Conservation (phyloP, 2,113 vertebrate genomes). For the Ophiodon elongatus region DNA sequence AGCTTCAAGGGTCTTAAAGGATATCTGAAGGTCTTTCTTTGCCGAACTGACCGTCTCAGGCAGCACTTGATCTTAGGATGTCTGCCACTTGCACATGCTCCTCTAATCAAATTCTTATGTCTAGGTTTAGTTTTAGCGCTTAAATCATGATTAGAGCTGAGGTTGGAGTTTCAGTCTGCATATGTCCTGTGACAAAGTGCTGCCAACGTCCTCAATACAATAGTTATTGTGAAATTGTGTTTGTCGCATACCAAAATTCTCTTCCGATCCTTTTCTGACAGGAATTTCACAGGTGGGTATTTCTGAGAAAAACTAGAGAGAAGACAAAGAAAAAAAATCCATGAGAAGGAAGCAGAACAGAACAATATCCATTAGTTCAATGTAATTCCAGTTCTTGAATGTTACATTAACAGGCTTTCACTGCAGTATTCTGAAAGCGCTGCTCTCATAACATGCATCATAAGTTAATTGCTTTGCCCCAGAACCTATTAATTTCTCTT, state of each 20-base stretch:
- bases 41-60: not conserved
- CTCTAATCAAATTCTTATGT: not conserved
- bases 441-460: not conserved
- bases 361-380: not conserved
- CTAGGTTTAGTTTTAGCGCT: not conserved
- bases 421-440: not conserved
- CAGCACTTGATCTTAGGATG: not conserved
- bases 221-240: not conserved
- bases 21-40: too few relatives aligned
- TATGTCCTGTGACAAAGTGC: not conserved
- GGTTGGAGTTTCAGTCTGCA: not conserved
- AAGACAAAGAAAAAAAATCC: constrained; percentile 1
- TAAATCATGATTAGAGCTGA: not conserved
- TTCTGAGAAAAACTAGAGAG: constrained; percentile 93
- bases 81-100: not conserved
- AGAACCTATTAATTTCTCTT: not conserved
- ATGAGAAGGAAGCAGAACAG: not conserved
- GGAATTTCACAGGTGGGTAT: constrained; percentile 98
- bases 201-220: not conserved
- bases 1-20: not conserved
- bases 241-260: constrained; percentile 93
- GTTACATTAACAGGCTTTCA: not conserved
- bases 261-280: constrained; percentile 98
- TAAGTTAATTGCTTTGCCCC: not conserved
- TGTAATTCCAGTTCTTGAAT: not conserved